Base-by-base conservation (phyloP, 1,140 invertebrate species). In the Lordiphosa mommai region DNA sequence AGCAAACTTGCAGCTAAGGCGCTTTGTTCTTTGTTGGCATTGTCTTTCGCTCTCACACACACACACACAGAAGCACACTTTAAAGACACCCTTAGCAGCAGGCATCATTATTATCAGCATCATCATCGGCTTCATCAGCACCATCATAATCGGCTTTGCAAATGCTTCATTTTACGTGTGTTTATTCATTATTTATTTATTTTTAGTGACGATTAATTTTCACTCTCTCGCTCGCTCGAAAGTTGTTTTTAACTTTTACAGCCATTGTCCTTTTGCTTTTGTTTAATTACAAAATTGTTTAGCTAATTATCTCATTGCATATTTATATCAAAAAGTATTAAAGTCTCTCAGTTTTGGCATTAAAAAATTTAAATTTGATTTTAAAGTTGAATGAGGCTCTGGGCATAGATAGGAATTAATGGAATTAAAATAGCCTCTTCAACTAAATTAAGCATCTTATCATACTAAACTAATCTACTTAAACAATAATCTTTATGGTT, bases 111-210 rank as follows among this genome's bases (percentile, higher is more conserved):
- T 23, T 16, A 60, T 41, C 40, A 59, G 20, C 41, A 29, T 40
- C 44, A 46, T 20, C 43, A 53, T 57, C 29, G 48, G 12, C 13
- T 40, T 29, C 16, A 34, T 36, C 27, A 40, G 43, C 23, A 57
- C 46, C 38, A 50, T 44, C 46, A 59, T 48, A 36, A 43, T 29
- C 77, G 14, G 77, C 58, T 82, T 84, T 84, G 56, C 53, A 65
- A 79, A 72, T 72, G 60, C 69, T 70, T 70, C 37, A 77, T 60
- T 69, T 65, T 59, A 51, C 37, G 51, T 51, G 71, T 64, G 67
- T 55, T 57, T 53, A 36, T 63, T 40, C 55, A 84, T 76, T 82
- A 76, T 72, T 80, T 80, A 84, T 80, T 71, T 82, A 70, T 69
- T 46, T 66, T 71, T 55, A 66, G 61, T 59, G 64, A 43, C 74